A percentile compares a stretch with the other conserved stretches of the same genome.
Conservation (phyloP, 1,140 invertebrate genomes). For the Heterodera schachtii region DNA sequence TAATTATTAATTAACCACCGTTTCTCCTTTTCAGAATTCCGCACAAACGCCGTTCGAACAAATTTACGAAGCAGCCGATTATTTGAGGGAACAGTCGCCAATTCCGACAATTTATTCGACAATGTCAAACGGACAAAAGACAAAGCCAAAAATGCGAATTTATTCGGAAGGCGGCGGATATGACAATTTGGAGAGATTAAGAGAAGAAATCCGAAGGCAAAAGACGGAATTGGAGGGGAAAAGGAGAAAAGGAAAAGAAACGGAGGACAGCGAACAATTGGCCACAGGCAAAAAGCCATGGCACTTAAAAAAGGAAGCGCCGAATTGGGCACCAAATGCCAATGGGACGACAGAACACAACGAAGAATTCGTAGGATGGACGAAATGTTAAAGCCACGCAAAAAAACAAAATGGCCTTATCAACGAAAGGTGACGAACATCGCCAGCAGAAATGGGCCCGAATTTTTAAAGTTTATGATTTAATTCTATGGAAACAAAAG, state of each 20-base stretch:
- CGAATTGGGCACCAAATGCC: too few species aligned
- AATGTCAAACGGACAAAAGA: neutral
- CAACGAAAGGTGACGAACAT: too few species aligned
- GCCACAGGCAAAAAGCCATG: too few species aligned
- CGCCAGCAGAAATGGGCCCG: too few species aligned
- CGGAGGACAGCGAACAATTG: neutral
- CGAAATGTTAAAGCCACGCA: too few species aligned
- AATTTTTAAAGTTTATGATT: too few species aligned
- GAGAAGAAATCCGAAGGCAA: slow-evolving; percentile 24
- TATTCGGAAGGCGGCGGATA: slow-evolving; percentile 17
- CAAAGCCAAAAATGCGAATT: neutral
- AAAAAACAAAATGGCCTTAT: too few species aligned
- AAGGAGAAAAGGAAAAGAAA: neutral
- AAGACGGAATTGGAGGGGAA: slow-evolving; percentile 13
- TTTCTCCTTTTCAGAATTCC: neutral
- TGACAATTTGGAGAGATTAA: slow-evolving; percentile 22
- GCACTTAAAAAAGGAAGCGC: too few species aligned
- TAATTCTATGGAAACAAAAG: too few species aligned
- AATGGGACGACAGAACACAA: too few species aligned
- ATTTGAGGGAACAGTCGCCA: neutral
- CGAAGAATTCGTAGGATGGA: too few species aligned
- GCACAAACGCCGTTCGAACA: neutral
- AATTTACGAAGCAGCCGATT: neutral
- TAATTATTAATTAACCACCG: too few species aligned
- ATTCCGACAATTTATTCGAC: neutral